These are phyloP conservation scores for Phania funesta DNA, from an alignment of 2,888 invertebrate species.

Conservation along the genomic window DNA sequence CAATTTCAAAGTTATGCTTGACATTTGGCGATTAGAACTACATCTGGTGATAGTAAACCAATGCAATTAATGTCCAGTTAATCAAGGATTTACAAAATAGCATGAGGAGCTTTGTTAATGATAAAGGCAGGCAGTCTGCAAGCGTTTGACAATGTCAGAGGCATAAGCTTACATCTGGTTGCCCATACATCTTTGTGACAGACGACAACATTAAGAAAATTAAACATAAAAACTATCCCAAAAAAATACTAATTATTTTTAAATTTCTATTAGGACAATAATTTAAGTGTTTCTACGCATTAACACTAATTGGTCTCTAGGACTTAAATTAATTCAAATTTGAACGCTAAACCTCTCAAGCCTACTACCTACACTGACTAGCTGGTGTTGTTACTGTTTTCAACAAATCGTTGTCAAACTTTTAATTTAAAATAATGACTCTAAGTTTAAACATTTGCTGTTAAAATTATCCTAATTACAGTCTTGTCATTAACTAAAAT, in stretches of 20 bases:
- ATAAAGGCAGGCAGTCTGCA: no score
- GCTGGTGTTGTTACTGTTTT: not conserved
- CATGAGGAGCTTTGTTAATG: no score
- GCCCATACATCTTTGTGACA: no score
- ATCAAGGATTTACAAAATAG: no score
- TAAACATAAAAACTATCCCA: no score
- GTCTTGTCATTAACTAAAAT: conserved; percentile 2
- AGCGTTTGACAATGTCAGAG: no score
- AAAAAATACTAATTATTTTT: not conserved
- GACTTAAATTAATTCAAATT: conserved; percentile 33
- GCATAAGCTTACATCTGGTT: no score
- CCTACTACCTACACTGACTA: conserved; percentile 4
- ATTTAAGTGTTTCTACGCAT: not conserved
- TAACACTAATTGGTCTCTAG: conserved; percentile 10
- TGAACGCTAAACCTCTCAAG: not conserved
- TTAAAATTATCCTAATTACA: conserved; percentile 16
- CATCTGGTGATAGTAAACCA: no score
- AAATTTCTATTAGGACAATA: not conserved
- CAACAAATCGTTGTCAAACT: conserved; percentile 33
- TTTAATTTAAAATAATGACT: conserved; percentile 51
- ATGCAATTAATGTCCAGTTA: no score
- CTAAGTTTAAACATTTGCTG: conserved; percentile 5
- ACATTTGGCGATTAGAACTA: no score
- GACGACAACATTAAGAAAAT: no score
- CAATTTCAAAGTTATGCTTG: no score